Conservation (phyloP, 1,140 invertebrate species). For the Zaprionus lachaisei region DNA sequence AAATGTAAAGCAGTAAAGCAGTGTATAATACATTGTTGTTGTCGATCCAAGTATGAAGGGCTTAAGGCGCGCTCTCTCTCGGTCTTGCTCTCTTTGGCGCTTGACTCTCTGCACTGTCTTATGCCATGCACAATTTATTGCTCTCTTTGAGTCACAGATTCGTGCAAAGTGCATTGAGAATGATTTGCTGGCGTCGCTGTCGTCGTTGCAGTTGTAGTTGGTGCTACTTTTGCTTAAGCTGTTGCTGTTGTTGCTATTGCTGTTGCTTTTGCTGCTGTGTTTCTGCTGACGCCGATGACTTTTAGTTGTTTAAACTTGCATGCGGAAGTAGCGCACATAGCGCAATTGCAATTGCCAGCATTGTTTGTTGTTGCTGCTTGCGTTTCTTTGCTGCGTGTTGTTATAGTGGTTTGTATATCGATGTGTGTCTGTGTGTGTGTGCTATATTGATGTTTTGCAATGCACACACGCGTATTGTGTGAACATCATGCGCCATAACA, state of each 20-base stretch:
- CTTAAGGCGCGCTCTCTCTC: slow-evolving; percentile 7
- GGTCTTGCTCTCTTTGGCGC: slow-evolving; percentile 36
- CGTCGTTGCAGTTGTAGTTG: slow-evolving; percentile 5
- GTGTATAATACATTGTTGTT: not conserved
- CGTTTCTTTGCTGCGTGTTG: slow-evolving; percentile 55
- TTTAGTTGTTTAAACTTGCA: slow-evolving; percentile 71
- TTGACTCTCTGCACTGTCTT: slow-evolving; percentile 39
- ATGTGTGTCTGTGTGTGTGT: slow-evolving; percentile 35
- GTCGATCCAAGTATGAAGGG: not conserved
- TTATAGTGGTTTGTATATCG: slow-evolving; percentile 44
- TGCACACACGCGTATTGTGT: slow-evolving; percentile 39
- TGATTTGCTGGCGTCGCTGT: slow-evolving; percentile 30
- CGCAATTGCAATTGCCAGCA: slow-evolving; percentile 49
- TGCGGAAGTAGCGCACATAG: slow-evolving; percentile 72
- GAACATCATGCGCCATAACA: slow-evolving; percentile 36
- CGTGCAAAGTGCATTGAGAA: slow-evolving; percentile 48
- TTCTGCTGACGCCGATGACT: slow-evolving; percentile 50
- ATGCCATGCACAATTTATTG: slow-evolving; percentile 1
- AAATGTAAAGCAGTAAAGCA: slow-evolving; percentile 51
- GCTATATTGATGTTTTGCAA: slow-evolving; percentile 67
- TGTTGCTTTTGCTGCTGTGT: slow-evolving; percentile 26
- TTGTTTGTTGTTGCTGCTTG: slow-evolving; percentile 21
- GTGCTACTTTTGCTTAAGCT: slow-evolving; percentile 19
- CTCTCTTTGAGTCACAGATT: slow-evolving; percentile 50
- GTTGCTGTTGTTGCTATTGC: slow-evolving; percentile 27